Evolutionary conservation across 1,140 invertebrate species (phyloP).

Genomic region (Goniozus legneri): DNA sequence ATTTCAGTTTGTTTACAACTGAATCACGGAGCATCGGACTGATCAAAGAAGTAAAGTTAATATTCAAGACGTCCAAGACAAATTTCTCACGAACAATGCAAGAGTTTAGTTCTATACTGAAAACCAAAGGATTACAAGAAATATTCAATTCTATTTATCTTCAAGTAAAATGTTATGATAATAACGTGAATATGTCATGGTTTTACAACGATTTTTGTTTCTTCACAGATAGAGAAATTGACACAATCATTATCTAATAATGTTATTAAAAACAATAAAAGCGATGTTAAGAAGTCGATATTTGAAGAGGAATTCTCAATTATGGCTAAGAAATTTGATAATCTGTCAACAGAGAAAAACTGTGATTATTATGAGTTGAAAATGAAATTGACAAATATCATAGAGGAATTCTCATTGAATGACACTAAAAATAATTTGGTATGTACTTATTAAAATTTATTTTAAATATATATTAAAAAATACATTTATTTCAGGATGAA

Average conservation of each 20-base stretch:
- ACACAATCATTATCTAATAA: conserved; percentile 11
- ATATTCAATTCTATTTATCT: too few species aligned
- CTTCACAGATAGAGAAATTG: too few species aligned
- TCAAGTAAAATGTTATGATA: too few species aligned
- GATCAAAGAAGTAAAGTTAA: too few species aligned
- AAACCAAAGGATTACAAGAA: too few species aligned
- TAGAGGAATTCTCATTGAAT: conserved; percentile 28
- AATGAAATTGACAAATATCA: conserved; percentile 21
- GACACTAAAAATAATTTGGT: conserved; percentile 26
- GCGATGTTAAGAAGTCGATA: conserved; percentile 14
- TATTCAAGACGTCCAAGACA: too few species aligned
- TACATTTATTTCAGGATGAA: conserved; percentile 12
- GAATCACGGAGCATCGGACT: too few species aligned
- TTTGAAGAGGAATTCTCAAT: conserved; percentile 25
- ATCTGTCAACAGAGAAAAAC: conserved; percentile 22
- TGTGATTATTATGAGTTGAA: conserved; percentile 32
- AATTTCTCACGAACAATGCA: too few species aligned
- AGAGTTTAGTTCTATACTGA: too few species aligned
- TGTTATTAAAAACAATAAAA: conserved; percentile 9
- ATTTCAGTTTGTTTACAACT: too few species aligned
- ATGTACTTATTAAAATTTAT: conserved; percentile 5
- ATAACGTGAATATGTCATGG: too few species aligned
- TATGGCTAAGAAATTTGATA: conserved; percentile 32
- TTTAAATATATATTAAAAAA: neutral
- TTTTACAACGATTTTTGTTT: too few species aligned